Evolutionary conservation across 2,113 vertebrate species (phyloP), one percentile per base, ranked within the genome.

Genomic region (Sylvietta virens): DNA sequence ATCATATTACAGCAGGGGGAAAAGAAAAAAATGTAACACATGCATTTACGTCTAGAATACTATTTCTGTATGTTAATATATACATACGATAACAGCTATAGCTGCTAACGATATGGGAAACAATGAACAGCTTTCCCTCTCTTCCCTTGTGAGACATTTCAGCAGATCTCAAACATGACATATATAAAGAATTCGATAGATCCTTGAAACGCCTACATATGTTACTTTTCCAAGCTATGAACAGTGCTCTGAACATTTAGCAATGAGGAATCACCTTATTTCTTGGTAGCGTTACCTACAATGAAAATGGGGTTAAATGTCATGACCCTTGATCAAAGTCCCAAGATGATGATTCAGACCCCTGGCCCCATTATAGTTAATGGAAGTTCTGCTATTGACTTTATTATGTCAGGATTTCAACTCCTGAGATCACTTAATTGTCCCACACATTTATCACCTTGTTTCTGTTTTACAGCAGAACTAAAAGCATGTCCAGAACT

Each of bases 361-460:
- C 31, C 22, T 64, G 22, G 40, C 37, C 61, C 37, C 81, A 56
- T 60, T 78, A 62, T 17, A 73, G 47, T 83, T 92, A 95, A 80
- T 72, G 54, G 65, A 60, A 92, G 51, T 81, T 95, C 76, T 95
- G 64, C 64, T 54, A 37, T 23, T 90, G 45, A 58, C 39, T 92
- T 96, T 73, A 83, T 37, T 11, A 77, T 40, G 81, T 83, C 62
- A 91, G 54, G 60, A 92, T 73, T 94, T 94, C 81, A 90, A 47
- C 42, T 92, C 35, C 67, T 82, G 54, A 86, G 87, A 73, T 80
- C 17, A 56, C 28, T 77, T 61, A 65, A 58, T 79, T 61, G 35
- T 77, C 62, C 20, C 47, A 54, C 76, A 82, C 15, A 40, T 65
- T 85, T 89, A 90, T 76, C 78, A 76, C 50, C 66, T 88, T 87